Percentiles rank a stretch among this genome's conserved stretches.
phyloP scores from a whole-genome alignment of 2,113 vertebrate genomes.

The Eretmodus cyanostictus region DNA sequence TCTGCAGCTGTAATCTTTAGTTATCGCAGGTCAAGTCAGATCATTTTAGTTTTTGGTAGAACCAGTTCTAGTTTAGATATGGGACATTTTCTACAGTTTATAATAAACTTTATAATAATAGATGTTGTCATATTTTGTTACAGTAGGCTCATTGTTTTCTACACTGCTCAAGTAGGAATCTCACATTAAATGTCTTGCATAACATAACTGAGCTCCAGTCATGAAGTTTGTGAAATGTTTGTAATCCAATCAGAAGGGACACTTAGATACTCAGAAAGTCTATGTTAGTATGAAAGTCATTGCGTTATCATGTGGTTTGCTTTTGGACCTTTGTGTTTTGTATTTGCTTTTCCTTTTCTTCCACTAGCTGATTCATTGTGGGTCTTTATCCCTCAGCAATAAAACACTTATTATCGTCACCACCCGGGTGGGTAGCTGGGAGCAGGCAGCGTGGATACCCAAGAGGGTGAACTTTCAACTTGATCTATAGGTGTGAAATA shows the following conservation, averaged over 20 bases:
- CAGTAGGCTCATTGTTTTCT: neutral
- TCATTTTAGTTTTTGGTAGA: neutral
- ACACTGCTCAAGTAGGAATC: neutral
- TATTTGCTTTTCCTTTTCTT: neutral
- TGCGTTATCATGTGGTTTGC: neutral
- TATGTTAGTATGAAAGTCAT: rapidly evolving
- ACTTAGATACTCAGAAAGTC: rapidly evolving
- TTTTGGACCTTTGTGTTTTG: neutral
- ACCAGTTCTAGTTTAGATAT: neutral
- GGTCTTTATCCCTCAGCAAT: neutral
- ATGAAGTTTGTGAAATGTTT: neutral
- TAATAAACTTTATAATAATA: neutral
- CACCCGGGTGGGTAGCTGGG: rapidly evolving
- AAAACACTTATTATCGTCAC: neutral
- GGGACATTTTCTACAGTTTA: neutral
- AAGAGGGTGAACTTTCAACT: neutral
- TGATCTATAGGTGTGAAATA: neutral
- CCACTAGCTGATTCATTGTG: neutral
- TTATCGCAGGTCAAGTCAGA: neutral
- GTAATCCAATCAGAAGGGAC: neutral
- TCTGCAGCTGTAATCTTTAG: neutral
- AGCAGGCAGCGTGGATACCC: neutral
- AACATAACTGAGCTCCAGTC: neutral
- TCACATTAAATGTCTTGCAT: neutral
- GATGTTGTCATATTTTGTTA: neutral